Conservation (phyloP, 1,140 invertebrate genomes). For the Drosophila leontia region DNA sequence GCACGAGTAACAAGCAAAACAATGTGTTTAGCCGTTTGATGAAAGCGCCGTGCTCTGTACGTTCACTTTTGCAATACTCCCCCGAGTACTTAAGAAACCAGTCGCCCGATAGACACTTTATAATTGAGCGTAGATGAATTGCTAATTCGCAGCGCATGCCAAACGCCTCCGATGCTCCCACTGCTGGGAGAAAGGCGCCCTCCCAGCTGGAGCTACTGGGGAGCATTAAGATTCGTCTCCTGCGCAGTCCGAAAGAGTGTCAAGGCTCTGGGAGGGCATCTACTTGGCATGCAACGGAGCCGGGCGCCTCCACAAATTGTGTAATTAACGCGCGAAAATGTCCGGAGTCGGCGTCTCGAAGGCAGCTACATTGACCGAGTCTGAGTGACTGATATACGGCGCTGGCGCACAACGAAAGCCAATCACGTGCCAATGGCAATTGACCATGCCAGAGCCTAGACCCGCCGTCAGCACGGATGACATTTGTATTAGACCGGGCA, state of each 20-base stretch:
- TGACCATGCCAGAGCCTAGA: slow-evolving; percentile 58
- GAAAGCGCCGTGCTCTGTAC: slow-evolving; percentile 21
- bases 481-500: slow-evolving; percentile 63
- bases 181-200: slow-evolving; percentile 10
- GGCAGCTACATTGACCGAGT: slow-evolving; percentile 44
- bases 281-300: slow-evolving; percentile 55
- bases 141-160: slow-evolving; percentile 31
- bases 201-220: neutral
- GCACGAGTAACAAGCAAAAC: slow-evolving; percentile 24
- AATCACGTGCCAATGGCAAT: slow-evolving; percentile 75
- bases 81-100: neutral
- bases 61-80: slow-evolving; percentile 54
- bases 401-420: slow-evolving; percentile 54
- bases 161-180: neutral
- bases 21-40: slow-evolving; percentile 43
- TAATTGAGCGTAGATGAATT: slow-evolving; percentile 54
- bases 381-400: slow-evolving; percentile 51
- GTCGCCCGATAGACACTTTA: slow-evolving; percentile 15
- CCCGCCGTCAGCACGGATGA: slow-evolving; percentile 48
- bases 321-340: slow-evolving; percentile 52
- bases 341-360: slow-evolving; percentile 6
- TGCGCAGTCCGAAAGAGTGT: slow-evolving; percentile 41
- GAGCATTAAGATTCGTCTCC: slow-evolving; percentile 9
- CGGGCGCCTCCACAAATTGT: slow-evolving; percentile 46
- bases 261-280: slow-evolving; percentile 56